These are phyloP conservation scores for Corythoichthys haematopterus DNA, from an alignment of 2,113 vertebrate genomes.

Conservation along the genomic window DNA sequence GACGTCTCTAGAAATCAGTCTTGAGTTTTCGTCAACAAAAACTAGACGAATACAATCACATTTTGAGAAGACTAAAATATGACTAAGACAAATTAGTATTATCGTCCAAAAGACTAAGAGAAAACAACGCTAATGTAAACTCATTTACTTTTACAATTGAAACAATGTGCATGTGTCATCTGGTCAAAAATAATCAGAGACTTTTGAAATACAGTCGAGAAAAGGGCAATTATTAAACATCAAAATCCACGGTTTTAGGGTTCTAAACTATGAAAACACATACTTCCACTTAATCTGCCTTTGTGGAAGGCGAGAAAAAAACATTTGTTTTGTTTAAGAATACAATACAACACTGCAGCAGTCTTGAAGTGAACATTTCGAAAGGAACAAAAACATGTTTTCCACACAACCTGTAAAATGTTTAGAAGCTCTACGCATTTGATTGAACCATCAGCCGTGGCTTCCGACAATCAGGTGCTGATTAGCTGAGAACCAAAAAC, in stretches of 20 bases:
- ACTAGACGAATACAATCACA: too few species aligned
- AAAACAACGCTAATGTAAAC: not conserved
- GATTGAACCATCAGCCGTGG: constrained; percentile 8
- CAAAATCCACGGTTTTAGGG: not conserved
- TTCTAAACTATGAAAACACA: not conserved
- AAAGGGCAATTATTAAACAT: not conserved
- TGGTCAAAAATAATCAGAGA: not conserved
- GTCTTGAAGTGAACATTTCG: not conserved
- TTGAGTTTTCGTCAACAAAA: too few species aligned
- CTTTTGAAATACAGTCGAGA: not conserved
- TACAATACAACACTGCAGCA: not conserved
- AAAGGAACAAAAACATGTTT: constrained; percentile 2
- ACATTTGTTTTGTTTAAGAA: not conserved
- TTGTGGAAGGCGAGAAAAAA: not conserved
- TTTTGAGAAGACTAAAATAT: too few species aligned
- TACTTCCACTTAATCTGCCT: not conserved
- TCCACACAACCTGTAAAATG: not conserved
- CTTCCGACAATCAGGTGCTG: constrained; percentile 5
- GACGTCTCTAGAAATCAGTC: too few species aligned
- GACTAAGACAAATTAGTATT: too few species aligned
- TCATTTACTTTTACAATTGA: not conserved
- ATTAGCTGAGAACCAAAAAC: constrained; percentile 12
- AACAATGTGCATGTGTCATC: not conserved
- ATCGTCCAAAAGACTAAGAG: too few species aligned
- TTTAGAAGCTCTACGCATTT: not conserved